Evolutionary conservation across 2,797 vertebrate species (phyloP), one percentile per base, ranked within the genome.

Genomic region (Pantherophis vulpinus): DNA sequence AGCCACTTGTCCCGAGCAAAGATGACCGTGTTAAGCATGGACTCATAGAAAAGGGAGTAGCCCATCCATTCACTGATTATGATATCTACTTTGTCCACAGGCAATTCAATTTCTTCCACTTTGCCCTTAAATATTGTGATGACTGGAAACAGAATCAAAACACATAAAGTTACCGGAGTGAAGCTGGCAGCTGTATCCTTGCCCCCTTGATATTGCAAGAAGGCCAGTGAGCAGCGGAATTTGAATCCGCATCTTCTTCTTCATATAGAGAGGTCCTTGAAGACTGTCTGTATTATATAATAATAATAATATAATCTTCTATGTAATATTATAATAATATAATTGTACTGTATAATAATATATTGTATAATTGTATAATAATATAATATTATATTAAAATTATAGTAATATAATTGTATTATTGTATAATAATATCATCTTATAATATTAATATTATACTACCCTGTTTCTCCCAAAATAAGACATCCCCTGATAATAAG

Each of bases 41-140:
- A 99, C 95, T 99, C 99, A 90, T 99, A 99, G 98, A 99, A 99
- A 87, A 99, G 98, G 93, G 99, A 98, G 97, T 99, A 99, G 94
- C 99, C 99, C 99, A 99, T 99, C 99, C 99, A 99, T 96, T 99
- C 99, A 4, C 99, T 99, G 98, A 99, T 99, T 93, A 99, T 99
- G 97, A 99, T 99, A 97, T 99, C 99, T 63, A 99, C 99, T 96
- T 99, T 98, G 93, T 99, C 99, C 95, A 99, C 98, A 0, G 99
- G 99, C 93, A 99, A 97, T 95, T 99, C 99, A 95, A 99, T 98
- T 97, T 99, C 99, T 97, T 99, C 99, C 96, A 99, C 99, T 96
- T 99, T 99, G 63, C 99, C 99, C 95, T 98, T 99, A 97, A 99
- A 99, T 97, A 99, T 99, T 97, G 99, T 99, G 97, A 99, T 99